These are phyloP conservation scores for Gavialis gangeticus DNA, from an alignment of 2,113 vertebrate species.

Conservation along the genomic window DNA sequence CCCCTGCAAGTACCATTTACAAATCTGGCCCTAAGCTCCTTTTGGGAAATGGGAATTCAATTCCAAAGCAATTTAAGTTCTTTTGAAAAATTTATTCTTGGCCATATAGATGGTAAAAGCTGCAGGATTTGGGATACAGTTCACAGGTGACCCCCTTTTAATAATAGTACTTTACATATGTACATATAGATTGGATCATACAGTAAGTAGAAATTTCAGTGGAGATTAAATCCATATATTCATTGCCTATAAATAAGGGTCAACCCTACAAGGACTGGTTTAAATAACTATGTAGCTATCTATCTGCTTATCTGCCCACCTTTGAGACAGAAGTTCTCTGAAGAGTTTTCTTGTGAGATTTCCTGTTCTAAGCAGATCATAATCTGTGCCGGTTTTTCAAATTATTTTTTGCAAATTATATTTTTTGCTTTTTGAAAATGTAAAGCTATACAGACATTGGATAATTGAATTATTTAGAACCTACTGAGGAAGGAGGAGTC, in stretches of 20 bases:
- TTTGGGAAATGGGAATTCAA: no score
- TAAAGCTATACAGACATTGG: background rate
- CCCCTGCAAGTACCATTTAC: no score
- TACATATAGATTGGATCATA: background rate
- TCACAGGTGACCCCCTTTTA: background rate
- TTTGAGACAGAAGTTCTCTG: background rate
- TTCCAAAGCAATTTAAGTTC: no score
- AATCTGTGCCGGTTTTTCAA: background rate
- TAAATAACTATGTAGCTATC: background rate
- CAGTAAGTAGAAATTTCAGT: background rate
- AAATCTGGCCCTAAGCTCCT: no score
- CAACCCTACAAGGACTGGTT: background rate
- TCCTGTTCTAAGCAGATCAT: background rate
- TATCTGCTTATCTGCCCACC: background rate
- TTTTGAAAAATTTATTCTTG: background rate
- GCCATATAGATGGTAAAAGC: background rate
- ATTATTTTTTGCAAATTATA: background rate
- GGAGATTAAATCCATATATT: background rate
- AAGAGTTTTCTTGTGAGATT: background rate
- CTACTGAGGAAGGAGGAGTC: background rate
- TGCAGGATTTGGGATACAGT: background rate
- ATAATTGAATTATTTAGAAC: background rate
- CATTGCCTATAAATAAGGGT: background rate
- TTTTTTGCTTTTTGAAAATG: background rate
- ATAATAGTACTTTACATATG: background rate